Conservation (phyloP, 1,140 invertebrate genomes). For the Argopecten irradians region DNA sequence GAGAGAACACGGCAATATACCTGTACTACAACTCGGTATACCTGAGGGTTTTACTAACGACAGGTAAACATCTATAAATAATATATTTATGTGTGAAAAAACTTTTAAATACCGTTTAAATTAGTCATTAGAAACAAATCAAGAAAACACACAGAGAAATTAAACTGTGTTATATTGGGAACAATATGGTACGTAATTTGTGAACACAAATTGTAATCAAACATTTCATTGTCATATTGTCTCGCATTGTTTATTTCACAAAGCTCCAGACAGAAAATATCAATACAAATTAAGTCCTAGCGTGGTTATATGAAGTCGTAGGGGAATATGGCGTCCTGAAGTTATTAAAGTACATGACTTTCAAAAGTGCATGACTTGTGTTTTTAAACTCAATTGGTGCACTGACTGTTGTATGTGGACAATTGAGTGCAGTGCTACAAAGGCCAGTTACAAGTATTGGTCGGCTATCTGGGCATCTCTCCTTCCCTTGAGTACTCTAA, state of each 20-base stretch:
- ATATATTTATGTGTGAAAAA: neutral
- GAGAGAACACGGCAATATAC: neutral
- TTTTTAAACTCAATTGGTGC: neutral
- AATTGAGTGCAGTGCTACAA: neutral
- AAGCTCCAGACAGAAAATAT: neutral
- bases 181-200: too few species aligned
- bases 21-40: neutral
- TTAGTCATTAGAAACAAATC: neutral
- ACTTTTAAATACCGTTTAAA: neutral
- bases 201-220: neutral
- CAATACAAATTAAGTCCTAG: neutral
- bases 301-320: too few species aligned
- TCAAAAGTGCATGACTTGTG: neutral
- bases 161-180: neutral
- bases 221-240: neutral
- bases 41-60: neutral
- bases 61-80: neutral
- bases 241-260: neutral
- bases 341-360: neutral
- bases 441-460: neutral
- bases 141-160: neutral
- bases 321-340: neutral
- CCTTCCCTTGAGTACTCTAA: neutral
- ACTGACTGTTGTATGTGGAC: neutral
- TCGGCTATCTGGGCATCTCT: neutral